Evolutionary conservation across 2,888 invertebrate species (phyloP), one percentile per base, ranked within the genome.

Genomic region (Dryomyza anilis): DNA sequence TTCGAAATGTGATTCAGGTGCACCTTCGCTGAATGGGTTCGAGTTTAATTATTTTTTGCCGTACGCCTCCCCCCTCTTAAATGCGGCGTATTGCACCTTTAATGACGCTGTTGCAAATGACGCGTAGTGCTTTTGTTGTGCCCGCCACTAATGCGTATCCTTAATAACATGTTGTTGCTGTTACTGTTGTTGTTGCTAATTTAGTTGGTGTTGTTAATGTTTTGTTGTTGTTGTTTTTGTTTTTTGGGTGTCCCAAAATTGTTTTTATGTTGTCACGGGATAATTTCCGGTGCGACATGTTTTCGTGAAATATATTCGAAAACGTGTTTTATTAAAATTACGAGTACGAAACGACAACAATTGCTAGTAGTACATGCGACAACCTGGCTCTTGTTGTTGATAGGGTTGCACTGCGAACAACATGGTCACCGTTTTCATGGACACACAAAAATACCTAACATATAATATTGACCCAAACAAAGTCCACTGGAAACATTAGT

Each of bases 211-310:
- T 58, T 43, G 52, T 16, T 6, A 39, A 6, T 7, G 33, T 12
- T 7, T 55, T 36, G 46, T 29, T 46, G 27, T 58, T 46, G n/a
- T n/a, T n/a, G n/a, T n/a, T n/a, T n/a, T n/a, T n/a, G n/a, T n/a
- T n/a, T n/a, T 57, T 57, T n/a, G 57, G 30, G 16, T 33, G 48
- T 48, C 43, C 30, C 23, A 43, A 43, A 39, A 48, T 50, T 29
- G 52, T 52, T 43, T 61, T 61, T 53, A 61, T 61, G 61, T 61
- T 53, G 43, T 61, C 61, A 52, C 61, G 61, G 61, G 23, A 39
- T 61, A 61, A 61, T 53, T 46, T 59, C 46, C 48, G 53, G 19
- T 16, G 61, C 53, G 43, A 39, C 61, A 53, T 53, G 52, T 61
- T 61, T 46, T 43, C 29, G 61, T 43, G 39, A 43, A 19, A 48